Base-by-base conservation (phyloP, 2,888 invertebrate species). In the Drosophila emarginata region DNA sequence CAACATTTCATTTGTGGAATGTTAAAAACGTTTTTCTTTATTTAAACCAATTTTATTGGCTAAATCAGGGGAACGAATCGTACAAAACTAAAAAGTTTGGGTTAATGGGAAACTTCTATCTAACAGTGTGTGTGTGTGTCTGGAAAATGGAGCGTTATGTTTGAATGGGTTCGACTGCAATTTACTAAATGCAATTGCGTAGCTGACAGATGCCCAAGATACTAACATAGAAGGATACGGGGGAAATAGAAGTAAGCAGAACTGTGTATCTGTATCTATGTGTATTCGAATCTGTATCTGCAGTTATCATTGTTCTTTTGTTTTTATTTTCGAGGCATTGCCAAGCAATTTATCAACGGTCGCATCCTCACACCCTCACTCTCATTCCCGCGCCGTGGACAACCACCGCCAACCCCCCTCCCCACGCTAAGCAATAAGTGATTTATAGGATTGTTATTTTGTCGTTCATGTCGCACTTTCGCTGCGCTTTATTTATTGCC, bases 401-500 rank as follows among this genome's bases (percentile, higher is more conserved):
- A 32, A 32, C 36, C 39, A 40, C 45, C 23, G 12, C 51, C 14
- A n/a, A 52, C 32, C 39, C 39, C 32, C 32, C 45, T 32, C 32
- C 18, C 2, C 15, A 51, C 45, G 51, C 39, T 57, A 45, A 59
- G 39, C 81, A 75, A 85, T 82, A 82, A 79, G 85, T 82, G 82
- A 82, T 82, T 82, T 82, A 82, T 82, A 74, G 80, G 80, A 85
- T 82, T 82, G 82, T 82, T 82, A 82, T 82, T 82, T 82, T 82
- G 85, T 82, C 82, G 85, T 82, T 84, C 76, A 78, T 84, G 85
- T 81, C 85, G 85, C 82, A 79, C 82, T 84, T 82, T 79, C 74
- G 73, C 74, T 76, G 62, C 68, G 76, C 78, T 76, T 80, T 73
- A 64, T 73, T 74, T 73, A 72, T 73, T 58, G 58, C 61, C 54